Percentiles rank a stretch among this genome's conserved stretches.
Conservation (phyloP, 2,113 vertebrate species). For the Dendrocopos noguchii region DNA sequence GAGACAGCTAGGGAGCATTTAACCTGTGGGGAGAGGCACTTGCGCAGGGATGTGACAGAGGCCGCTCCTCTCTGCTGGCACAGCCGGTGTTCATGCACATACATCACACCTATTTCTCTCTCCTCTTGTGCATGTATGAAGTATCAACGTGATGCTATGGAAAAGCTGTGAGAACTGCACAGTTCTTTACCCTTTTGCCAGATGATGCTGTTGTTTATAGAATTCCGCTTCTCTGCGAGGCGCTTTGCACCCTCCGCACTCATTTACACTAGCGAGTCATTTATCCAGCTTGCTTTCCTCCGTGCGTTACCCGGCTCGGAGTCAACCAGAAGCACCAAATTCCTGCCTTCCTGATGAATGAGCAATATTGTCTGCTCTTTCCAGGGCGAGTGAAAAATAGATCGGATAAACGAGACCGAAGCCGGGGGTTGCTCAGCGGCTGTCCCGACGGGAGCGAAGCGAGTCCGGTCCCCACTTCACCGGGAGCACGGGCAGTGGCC, state of each 20-base stretch:
- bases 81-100: background rate
- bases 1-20: conserved; percentile 13
- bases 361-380: conserved; percentile 1
- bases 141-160: background rate
- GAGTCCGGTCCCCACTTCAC: background rate
- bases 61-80: background rate
- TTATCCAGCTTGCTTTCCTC: conserved; percentile 20
- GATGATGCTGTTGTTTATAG: conserved; percentile 36
- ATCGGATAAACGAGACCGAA: background rate
- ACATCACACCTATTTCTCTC: background rate
- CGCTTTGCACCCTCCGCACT: conserved; percentile 3
- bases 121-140: background rate
- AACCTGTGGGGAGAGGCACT: background rate
- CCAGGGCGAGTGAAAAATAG: conserved; percentile 17
- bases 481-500: background rate
- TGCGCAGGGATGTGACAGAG: background rate
- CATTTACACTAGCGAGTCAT: background rate
- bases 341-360: conserved; percentile 53
- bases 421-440: background rate
- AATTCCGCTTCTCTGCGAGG: background rate
- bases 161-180: background rate
- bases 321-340: conserved; percentile 40
- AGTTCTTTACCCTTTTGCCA: conserved; percentile 18
- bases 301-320: conserved; percentile 20
- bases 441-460: background rate